phyloP scores from a whole-genome alignment of 2,113 vertebrate species.

The Oreochromis aureus region DNA sequence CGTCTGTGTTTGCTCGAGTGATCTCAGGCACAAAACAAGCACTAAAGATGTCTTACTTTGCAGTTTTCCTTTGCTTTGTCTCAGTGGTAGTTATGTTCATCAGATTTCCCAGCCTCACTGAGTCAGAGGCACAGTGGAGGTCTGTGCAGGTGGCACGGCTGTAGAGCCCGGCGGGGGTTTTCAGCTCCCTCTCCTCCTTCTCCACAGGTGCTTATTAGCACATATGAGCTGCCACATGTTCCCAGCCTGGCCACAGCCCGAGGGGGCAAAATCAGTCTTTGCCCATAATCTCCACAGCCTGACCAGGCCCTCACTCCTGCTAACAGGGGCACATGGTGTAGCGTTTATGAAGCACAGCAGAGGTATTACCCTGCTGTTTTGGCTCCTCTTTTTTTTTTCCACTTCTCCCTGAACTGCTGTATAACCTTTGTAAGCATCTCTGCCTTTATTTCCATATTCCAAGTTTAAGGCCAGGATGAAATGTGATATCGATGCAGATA shows the following conservation, averaged over 20 bases:
- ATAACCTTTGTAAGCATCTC: conserved; percentile 45
- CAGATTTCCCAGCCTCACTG: conserved; percentile 32
- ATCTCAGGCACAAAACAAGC: background rate
- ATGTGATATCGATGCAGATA: conserved; percentile 11
- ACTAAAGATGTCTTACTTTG: background rate
- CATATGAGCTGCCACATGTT: conserved; percentile 79
- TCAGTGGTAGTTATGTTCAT: conserved; percentile 17
- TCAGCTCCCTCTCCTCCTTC: conserved; percentile 42
- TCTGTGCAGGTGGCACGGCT: conserved; percentile 71
- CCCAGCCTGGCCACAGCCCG: conserved; percentile 56
- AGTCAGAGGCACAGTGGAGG: conserved; percentile 60
- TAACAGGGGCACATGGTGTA: conserved; percentile 53
- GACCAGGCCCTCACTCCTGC: conserved; percentile 52
- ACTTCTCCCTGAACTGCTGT: conserved; percentile 35
- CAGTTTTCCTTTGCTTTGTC: background rate
- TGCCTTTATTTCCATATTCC: conserved; percentile 42
- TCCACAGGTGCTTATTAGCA: conserved; percentile 81
- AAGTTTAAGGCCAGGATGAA: conserved; percentile 41
- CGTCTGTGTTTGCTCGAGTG: background rate
- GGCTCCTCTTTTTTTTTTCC: background rate
- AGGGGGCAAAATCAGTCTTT: conserved; percentile 72
- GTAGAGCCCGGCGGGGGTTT: conserved; percentile 57
- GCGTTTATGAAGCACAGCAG: conserved; percentile 47
- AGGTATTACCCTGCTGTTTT: conserved; percentile 24
- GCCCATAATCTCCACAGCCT: conserved; percentile 71